These are phyloP conservation scores for Actinostola sp. DNA, from an alignment of 92 coral and sea anemone species.

Conservation along the genomic window DNA sequence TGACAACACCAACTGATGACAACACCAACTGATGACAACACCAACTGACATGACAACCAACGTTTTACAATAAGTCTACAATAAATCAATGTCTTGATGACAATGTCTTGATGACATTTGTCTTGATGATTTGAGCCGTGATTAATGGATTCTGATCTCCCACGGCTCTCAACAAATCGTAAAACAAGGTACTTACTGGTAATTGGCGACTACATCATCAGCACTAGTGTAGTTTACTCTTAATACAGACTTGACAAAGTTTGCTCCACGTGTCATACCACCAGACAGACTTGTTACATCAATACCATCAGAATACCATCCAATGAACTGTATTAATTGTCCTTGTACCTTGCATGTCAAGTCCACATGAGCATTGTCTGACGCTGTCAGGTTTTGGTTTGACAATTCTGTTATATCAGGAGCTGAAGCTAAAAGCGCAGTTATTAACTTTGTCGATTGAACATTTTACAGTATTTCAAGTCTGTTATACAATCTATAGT, in stretches of 20 bases:
- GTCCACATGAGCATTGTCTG: constrained; percentile 1
- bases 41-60: no score
- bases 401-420: constrained; percentile 7
- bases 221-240: constrained; percentile 40
- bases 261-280: constrained; percentile 12
- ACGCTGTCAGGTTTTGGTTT: constrained; percentile 12
- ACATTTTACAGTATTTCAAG: neutral
- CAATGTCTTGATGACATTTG: no score
- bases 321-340: constrained; percentile 8
- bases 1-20: no score
- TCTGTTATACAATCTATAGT: no score
- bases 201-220: neutral
- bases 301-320: constrained; percentile 19
- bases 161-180: neutral
- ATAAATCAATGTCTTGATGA: no score
- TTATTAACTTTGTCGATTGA: neutral
- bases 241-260: constrained; percentile 31
- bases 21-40: no score
- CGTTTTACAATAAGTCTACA: no score
- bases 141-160: no score
- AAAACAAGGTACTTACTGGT: constrained; percentile 4
- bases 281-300: constrained; percentile 33
- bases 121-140: no score
- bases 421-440: neutral
- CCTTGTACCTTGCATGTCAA: constrained; percentile 23